Conservation (phyloP, 2,888 invertebrate genomes). For the Nudaria mundana region DNA sequence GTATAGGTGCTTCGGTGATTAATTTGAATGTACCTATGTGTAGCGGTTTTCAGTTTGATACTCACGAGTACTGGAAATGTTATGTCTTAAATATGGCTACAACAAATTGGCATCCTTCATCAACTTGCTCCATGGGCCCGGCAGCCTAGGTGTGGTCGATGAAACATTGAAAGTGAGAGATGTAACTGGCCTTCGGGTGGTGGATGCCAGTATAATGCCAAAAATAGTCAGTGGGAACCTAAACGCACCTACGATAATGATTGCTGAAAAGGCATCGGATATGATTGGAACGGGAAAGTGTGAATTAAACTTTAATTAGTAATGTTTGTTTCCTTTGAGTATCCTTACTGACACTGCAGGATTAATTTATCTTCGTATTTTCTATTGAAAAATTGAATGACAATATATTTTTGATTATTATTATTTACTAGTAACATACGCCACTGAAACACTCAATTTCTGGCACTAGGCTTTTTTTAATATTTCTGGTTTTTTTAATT, state of each 20-base stretch:
- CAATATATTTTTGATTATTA: no score
- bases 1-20: slow-evolving; percentile 29
- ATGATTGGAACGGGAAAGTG: no score
- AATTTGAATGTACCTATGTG: slow-evolving; percentile 40
- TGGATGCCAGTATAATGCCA: not conserved
- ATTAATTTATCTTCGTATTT: no score
- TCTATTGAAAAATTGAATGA: no score
- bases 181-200: not conserved
- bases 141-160: not conserved
- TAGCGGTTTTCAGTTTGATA: slow-evolving; percentile 27
- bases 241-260: not conserved
- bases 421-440: no score
- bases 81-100: slow-evolving; percentile 42
- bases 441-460: no score
- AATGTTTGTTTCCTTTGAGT: no score
- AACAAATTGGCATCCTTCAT: slow-evolving; percentile 42
- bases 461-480: no score
- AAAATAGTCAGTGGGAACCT: not conserved
- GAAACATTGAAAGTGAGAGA: not conserved
- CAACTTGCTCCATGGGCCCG: slow-evolving; percentile 43
- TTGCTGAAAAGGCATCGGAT: not conserved
- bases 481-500: no score
- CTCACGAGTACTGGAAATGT: slow-evolving; percentile 53
- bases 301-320: no score
- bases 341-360: no score